Base-by-base conservation (phyloP, 2,888 invertebrate genomes). In the Dysmachus trigonus region DNA sequence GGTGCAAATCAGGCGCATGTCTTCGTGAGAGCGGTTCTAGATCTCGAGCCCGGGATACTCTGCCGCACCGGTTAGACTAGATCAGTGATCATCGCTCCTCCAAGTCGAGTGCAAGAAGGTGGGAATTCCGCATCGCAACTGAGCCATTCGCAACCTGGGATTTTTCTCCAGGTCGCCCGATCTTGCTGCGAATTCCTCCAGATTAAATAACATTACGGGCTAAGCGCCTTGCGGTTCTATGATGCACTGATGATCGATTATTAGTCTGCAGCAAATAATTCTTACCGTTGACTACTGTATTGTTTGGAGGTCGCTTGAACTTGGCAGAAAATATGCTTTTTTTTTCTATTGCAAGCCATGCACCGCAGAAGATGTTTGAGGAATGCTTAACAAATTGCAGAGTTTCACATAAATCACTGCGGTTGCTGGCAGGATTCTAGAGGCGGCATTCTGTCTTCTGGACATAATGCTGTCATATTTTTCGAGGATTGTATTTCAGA, bases 171-270 rank as follows among this genome's bases (percentile, higher is more conserved):
- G 35, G 22, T 77, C 22, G 38, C 77, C 27, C 41, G 76, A 5
- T 77, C 47, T 77, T 47, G 15, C 77, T 47, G 33, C 27, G 47
- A 77, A 77, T 47, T 77, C 77, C 47, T 77, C 15, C 38, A 30
- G 41, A 77, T 77, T 47, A 77, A 77, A 77, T 47, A 77, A 77
- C 77, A 47, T 51, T 47, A 15, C 51, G 41, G 10, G 47, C 6
- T 27, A 15, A 30, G 77, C 41, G 77, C 30, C 30, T 77, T 77
- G 77, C 47, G 47, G 77, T 47, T 77, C 27, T 77, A 30, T 30
- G 77, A 77, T 77, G 77, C n/a, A 22, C 77, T 41, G 77, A 77
- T 77, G 77, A 77, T 77, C 47, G 77, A 77, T 77, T 77, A 77
- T 77, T 47, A 27, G 27, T 47, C 41, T 77, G 41, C 22, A 6